Base-by-base conservation (phyloP, 1,140 invertebrate species). In the Gryon sp. region DNA sequence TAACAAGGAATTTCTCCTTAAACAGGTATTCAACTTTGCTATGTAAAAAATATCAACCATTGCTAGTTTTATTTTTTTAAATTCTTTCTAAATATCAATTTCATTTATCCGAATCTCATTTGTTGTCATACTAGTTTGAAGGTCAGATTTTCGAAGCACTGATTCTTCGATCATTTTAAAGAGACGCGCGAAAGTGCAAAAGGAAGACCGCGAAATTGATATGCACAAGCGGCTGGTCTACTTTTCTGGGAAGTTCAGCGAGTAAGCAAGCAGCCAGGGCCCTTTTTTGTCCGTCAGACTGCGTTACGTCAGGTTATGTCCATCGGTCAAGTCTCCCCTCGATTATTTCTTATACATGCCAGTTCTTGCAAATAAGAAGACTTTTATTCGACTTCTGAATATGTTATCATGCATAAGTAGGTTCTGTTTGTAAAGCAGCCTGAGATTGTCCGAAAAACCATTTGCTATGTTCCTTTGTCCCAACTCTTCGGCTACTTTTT, bases 401-500 rank as follows among this genome's bases (percentile, higher is more conserved):
- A 81, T 65, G 80, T 85, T 83, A 83, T 82, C 80, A 80, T 81
- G 80, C 72, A 52, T 81, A 81, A 85, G 80, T 81, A 83, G 81
- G 68, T 75, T 80, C 80, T 84, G 83, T 84, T 84, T 82, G 83
- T 80, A 82, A 83, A 83, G 66, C 66, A 83, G 76, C 59, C 18
- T 40, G 15, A 26, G 60, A 69, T 76, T 60, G 65, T 66, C 63
- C 62, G 12, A 77, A 80, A 78, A 80, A 75, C 66, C 68, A 34
- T 59, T 57, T 34, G 19, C 41, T 50, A 38, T 28, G 41, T 69
- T 62, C 55, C 69, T 80, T 77, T 75, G 60, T 70, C 45, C 57
- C 36, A 38, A 52, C 3, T 16, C 26, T 14, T 20, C 12, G 22
- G 0, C 26, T 36, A 45, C 40, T 38, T 62, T 76, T 69, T 63